These are phyloP conservation scores for Lamellibrachia columna DNA, from an alignment of 2,888 invertebrate species.

Conservation along the genomic window DNA sequence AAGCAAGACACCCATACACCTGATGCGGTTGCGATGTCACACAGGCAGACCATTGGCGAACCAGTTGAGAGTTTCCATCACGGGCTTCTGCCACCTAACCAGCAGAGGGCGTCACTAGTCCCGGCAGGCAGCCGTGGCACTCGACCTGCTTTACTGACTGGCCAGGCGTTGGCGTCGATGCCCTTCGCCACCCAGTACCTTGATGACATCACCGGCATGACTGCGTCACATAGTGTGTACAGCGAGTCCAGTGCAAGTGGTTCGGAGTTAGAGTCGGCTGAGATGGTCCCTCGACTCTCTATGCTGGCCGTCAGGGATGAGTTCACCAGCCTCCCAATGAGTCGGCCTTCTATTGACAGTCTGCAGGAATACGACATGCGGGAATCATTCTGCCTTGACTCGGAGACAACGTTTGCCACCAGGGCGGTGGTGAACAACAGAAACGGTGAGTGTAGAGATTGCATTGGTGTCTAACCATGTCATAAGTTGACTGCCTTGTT, in stretches of 20 bases:
- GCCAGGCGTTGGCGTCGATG: slow-evolving; percentile 23
- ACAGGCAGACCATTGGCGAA: not conserved
- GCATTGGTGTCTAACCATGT: not conserved
- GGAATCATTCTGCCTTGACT: not conserved
- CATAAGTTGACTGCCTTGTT: too few relatives aligned
- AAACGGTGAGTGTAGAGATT: not conserved
- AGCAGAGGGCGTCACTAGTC: not conserved
- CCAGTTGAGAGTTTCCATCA: not conserved
- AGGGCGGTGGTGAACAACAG: not conserved
- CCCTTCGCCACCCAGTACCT: slow-evolving; percentile 30
- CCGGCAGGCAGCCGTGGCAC: not conserved
- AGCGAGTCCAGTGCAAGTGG: not conserved
- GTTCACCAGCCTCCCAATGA: not conserved
- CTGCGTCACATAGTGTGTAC: not conserved
- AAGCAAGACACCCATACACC: too few relatives aligned
- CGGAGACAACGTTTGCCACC: not conserved
- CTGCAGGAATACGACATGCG: not conserved
- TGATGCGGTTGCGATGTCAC: not conserved
- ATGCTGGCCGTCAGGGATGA: not conserved
- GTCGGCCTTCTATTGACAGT: not conserved
- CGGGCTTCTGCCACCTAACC: not conserved
- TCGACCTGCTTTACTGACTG: slow-evolving; percentile 25
- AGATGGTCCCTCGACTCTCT: not conserved
- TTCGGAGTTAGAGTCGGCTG: not conserved
- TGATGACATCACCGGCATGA: not conserved